Percentiles rank a stretch among this genome's conserved stretches.
Evolutionary conservation across 35 echinoderm and acorn worm genomes (phyloP).

Genomic region (Patiria miniata): DNA sequence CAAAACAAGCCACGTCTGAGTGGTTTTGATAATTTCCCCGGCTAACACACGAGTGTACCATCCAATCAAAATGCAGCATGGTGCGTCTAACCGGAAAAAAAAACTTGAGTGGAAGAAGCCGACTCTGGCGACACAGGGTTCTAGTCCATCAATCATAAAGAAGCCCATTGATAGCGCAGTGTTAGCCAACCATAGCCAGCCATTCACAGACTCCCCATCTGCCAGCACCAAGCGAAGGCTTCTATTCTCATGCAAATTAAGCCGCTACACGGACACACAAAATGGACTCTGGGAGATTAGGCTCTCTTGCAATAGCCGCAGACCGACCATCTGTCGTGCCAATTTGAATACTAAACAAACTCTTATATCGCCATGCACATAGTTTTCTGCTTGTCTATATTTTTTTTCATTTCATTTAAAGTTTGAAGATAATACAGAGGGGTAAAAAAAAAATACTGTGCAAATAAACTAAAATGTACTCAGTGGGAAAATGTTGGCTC

Average conservation of each 20-base stretch:
- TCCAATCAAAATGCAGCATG: too few species aligned
- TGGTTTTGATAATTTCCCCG: neutral
- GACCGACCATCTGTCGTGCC: constrained; percentile 15
- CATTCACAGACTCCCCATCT: constrained; percentile 7
- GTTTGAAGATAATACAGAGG: too few species aligned
- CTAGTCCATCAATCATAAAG: constrained; percentile 6
- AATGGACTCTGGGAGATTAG: constrained; percentile 8
- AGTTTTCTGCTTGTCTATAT: too few species aligned
- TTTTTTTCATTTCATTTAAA: too few species aligned
- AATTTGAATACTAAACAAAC: constrained; percentile 27
- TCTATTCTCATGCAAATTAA: constrained; percentile 23
- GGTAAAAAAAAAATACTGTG: neutral
- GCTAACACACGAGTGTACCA: too few species aligned
- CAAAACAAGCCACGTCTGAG: constrained; percentile 15
- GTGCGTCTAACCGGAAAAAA: too few species aligned
- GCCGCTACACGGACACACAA: constrained; percentile 12
- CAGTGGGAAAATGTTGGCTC: constrained; percentile 9
- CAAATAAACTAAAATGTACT: neutral
- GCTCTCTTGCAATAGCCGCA: neutral
- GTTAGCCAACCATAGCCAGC: constrained; percentile 29
- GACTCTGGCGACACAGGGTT: too few species aligned
- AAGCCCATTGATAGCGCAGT: constrained; percentile 6
- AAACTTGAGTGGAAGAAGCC: too few species aligned
- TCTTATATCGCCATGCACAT: neutral
- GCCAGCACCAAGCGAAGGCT: neutral